Percentiles rank a stretch among this genome's conserved stretches.
These are phyloP conservation scores for Pomatostomus ruficeps DNA, from an alignment of 2,113 vertebrate species.

Conservation along the genomic window DNA sequence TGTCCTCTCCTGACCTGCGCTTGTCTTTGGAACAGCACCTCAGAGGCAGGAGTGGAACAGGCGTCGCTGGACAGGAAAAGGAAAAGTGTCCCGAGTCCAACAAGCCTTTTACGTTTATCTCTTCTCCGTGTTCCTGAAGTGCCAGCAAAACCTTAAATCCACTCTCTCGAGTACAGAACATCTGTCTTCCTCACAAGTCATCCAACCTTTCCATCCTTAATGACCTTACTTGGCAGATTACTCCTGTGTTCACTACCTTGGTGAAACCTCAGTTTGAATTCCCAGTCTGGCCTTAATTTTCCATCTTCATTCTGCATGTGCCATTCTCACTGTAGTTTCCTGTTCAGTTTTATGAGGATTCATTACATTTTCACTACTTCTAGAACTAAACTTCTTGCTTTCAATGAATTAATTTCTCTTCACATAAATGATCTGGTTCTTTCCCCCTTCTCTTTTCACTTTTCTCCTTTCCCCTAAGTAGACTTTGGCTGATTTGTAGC, in stretches of 20 bases:
- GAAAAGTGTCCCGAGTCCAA: neutral
- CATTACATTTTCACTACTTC: neutral
- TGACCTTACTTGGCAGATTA: neutral
- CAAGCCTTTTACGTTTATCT: conserved; percentile 4
- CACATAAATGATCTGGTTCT: neutral
- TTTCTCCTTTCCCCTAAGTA: neutral
- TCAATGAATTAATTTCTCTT: neutral
- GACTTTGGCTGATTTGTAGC: neutral
- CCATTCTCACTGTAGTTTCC: neutral
- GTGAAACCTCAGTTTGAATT: neutral
- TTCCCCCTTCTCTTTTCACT: neutral
- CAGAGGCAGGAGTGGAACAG: neutral
- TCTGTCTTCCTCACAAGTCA: neutral
- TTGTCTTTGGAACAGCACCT: neutral
- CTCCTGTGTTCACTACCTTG: neutral
- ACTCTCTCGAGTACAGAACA: neutral
- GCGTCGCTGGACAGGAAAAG: neutral
- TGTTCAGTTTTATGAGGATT: neutral
- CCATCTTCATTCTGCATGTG: neutral
- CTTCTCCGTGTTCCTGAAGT: neutral
- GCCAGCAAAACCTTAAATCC: conserved; percentile 1
- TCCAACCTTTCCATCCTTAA: neutral
- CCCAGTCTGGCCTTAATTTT: neutral
- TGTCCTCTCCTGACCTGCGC: neutral
- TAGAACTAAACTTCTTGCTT: neutral